A percentile compares a stretch with the other conserved stretches of the same genome.
These are phyloP conservation scores for Amiota mariae DNA, from an alignment of 2,888 invertebrate genomes.

Conservation along the genomic window DNA sequence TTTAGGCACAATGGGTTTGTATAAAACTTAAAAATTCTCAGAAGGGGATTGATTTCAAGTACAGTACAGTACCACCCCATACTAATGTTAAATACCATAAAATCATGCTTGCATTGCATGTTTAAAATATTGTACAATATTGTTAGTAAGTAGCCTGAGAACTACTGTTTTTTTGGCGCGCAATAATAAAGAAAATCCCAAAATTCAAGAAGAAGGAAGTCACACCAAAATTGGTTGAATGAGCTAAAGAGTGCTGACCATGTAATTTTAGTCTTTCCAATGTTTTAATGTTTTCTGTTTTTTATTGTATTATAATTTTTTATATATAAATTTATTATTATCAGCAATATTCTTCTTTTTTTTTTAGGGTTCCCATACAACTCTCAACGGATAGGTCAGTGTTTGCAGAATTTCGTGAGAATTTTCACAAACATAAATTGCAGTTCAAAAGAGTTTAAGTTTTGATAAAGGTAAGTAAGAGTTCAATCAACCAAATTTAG, in stretches of 20 bases:
- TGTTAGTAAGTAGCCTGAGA: too few relatives aligned
- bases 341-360: too few relatives aligned
- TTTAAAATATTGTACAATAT: not conserved
- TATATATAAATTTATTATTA: not conserved
- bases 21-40: too few relatives aligned
- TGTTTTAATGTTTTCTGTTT: too few relatives aligned
- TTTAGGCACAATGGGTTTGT: too few relatives aligned
- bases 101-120: not conserved
- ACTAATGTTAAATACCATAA: not conserved
- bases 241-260: not conserved
- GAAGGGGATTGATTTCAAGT: too few relatives aligned
- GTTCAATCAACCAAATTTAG: slow-evolving; percentile 18
- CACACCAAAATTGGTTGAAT: not conserved
- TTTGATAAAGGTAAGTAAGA: not conserved
- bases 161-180: slow-evolving; percentile 1
- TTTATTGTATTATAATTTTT: not conserved
- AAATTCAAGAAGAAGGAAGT: not conserved
- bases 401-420: slow-evolving; percentile 19
- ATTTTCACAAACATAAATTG: slow-evolving; percentile 14
- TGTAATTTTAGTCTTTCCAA: not conserved
- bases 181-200: not conserved
- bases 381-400: slow-evolving; percentile 19
- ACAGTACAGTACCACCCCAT: too few relatives aligned
- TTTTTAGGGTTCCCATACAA: not conserved
- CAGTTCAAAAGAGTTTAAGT: slow-evolving; percentile 9